These are phyloP conservation scores for Dugesia japonica DNA, from an alignment of 2,888 invertebrate genomes.

Conservation along the genomic window DNA sequence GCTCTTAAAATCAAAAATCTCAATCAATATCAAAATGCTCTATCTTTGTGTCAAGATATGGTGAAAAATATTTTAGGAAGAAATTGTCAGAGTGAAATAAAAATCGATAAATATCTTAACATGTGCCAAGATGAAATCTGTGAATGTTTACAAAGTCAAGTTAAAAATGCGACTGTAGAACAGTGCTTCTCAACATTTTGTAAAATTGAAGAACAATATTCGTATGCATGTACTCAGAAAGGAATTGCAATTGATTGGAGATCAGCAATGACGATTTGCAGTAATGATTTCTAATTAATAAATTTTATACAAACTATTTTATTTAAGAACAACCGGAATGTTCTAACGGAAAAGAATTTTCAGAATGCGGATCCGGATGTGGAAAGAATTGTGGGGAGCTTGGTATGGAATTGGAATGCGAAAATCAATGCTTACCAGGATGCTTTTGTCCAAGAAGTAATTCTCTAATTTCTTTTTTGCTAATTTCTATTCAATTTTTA, in stretches of 20 bases:
- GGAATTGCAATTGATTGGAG: slow-evolving; percentile 36
- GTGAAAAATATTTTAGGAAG: not conserved
- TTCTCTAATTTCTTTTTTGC: too few relatives aligned
- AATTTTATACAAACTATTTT: not conserved
- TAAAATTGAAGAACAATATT: slow-evolving; percentile 35
- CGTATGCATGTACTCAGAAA: slow-evolving; percentile 36
- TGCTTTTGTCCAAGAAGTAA: slow-evolving; percentile 33
- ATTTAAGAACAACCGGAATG: slow-evolving; percentile 28
- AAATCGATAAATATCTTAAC: slow-evolving; percentile 28
- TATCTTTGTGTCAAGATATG: slow-evolving; percentile 23
- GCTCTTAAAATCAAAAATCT: slow-evolving; percentile 14
- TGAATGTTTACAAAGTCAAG: slow-evolving; percentile 27
- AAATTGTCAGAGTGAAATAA: slow-evolving; percentile 34
- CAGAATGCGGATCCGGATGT: slow-evolving; percentile 33
- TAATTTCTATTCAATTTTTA: too few relatives aligned
- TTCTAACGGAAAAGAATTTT: slow-evolving; percentile 24
- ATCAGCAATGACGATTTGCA: slow-evolving; percentile 31
- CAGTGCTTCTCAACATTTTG: slow-evolving; percentile 33
- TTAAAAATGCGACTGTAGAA: not conserved
- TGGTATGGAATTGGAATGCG: slow-evolving; percentile 30
- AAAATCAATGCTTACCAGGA: slow-evolving; percentile 33
- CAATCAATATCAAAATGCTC: not conserved
- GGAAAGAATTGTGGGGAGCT: slow-evolving; percentile 30
- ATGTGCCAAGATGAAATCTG: slow-evolving; percentile 36
- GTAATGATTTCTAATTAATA: slow-evolving; percentile 29